Conservation (phyloP, 2,797 vertebrate genomes). For the Percopsis omiscomaycus region DNA sequence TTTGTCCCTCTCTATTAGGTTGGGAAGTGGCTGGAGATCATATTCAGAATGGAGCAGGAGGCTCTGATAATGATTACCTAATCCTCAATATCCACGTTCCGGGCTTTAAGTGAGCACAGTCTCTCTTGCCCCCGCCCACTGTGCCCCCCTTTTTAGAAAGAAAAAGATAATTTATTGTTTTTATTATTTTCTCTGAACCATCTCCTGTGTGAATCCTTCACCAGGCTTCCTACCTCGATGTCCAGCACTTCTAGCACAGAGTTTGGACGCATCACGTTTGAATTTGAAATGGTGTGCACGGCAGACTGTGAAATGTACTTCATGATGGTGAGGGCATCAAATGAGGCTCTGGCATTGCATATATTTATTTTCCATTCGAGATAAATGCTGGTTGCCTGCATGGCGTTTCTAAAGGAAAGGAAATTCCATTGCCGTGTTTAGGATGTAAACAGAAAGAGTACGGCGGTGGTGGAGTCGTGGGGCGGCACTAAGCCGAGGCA, state of each 20-base stretch:
- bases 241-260: constrained; percentile 82
- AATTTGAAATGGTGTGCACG: constrained; percentile 91
- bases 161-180: background rate
- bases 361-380: background rate
- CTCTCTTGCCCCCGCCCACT: background rate
- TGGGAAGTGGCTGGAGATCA: constrained; percentile 97
- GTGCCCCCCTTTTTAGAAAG: background rate
- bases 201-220: constrained; percentile 16
- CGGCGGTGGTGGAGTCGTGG: constrained; percentile 95
- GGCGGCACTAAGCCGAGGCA: constrained; percentile 87
- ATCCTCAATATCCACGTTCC: constrained; percentile 92
- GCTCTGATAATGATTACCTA: constrained; percentile 96
- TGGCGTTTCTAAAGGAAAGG: background rate
- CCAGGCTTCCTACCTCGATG: constrained; percentile 87
- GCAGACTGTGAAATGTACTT: constrained; percentile 95
- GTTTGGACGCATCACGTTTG: constrained; percentile 90
- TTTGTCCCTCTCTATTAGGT: constrained; percentile 69
- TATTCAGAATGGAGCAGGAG: constrained; percentile 88
- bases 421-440: constrained; percentile 44
- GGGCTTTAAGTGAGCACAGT: constrained; percentile 90
- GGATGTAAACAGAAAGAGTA: constrained; percentile 94
- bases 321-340: constrained; percentile 87
- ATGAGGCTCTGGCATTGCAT: too few species aligned
- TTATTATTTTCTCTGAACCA: background rate
- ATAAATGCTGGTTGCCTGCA: background rate